Conservation (phyloP, 2,888 invertebrate species). For the Trichogramma dendrolimi region DNA sequence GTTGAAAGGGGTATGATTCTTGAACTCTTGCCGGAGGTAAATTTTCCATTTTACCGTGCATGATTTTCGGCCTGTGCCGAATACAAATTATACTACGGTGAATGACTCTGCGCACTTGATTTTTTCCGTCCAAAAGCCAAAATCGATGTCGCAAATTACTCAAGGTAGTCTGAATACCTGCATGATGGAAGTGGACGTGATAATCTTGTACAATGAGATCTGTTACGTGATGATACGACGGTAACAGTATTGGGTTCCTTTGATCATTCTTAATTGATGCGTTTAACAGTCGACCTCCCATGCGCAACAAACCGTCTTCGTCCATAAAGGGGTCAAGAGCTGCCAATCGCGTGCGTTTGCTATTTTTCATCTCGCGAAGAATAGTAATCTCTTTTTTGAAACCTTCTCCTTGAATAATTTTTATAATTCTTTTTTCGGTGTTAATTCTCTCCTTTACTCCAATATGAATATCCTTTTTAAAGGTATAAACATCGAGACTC, state of each 20-base stretch:
- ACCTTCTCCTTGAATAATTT: background rate
- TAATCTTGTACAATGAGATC: too few species aligned
- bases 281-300: conserved; percentile 16
- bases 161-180: too few species aligned
- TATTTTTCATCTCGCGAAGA: too few species aligned
- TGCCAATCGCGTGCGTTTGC: too few species aligned
- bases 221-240: background rate
- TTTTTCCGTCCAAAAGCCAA: too few species aligned
- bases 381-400: too few species aligned
- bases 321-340: conserved; percentile 12
- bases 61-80: conserved; percentile 26
- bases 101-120: too few species aligned
- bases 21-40: conserved; percentile 38
- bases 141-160: too few species aligned
- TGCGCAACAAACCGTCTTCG: conserved; percentile 13
- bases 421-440: background rate
- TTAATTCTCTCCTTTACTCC: too few species aligned
- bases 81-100: conserved; percentile 20
- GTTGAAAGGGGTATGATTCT: conserved; percentile 34
- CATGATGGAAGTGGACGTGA: too few species aligned
- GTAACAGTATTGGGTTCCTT: conserved; percentile 15
- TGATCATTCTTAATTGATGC: conserved; percentile 1
- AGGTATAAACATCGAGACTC: too few species aligned
- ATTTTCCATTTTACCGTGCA: conserved; percentile 37
- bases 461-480: too few species aligned